Evolutionary conservation across 2,113 vertebrate genomes (phyloP).

Genomic region (Girardinichthys multiradiatus): DNA sequence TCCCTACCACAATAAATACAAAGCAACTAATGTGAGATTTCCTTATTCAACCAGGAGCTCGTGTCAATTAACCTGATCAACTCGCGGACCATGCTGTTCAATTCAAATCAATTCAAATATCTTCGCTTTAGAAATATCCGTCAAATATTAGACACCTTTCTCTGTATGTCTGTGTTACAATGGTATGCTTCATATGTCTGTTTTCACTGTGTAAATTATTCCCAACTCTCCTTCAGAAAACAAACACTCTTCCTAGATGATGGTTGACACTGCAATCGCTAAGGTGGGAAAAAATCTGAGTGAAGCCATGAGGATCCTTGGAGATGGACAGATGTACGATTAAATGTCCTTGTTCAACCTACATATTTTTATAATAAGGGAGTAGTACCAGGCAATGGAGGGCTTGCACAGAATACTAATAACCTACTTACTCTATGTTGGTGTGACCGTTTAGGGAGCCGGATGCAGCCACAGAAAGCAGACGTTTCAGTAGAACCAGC

Average conservation of each 20-base stretch:
- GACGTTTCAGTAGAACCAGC: constrained; percentile 80
- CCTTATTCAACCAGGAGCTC: too few relatives aligned
- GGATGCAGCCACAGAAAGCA: constrained; percentile 80
- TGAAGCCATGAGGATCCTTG: constrained; percentile 93
- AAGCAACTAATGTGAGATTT: too few relatives aligned
- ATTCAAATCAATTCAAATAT: too few relatives aligned
- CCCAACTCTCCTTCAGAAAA: not conserved
- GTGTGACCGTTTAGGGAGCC: constrained; percentile 75
- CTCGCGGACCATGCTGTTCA: too few relatives aligned
- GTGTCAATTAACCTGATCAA: too few relatives aligned
- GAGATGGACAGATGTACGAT: constrained; percentile 85
- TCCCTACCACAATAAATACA: too few relatives aligned
- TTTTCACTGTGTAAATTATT: not conserved
- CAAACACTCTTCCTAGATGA: constrained; percentile 60
- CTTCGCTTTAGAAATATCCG: too few relatives aligned
- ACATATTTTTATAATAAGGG: not conserved
- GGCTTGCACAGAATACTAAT: not conserved
- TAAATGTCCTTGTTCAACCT: not conserved
- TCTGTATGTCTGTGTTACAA: too few relatives aligned
- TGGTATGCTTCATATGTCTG: not conserved
- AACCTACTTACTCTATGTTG: not conserved
- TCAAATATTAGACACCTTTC: too few relatives aligned
- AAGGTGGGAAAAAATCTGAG: constrained; percentile 93
- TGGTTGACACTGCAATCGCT: constrained; percentile 88
- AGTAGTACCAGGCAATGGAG: too few relatives aligned